Evolutionary conservation across 2,797 vertebrate species (phyloP), one percentile per base, ranked within the genome.

Genomic region (Eulemur coronatus): DNA sequence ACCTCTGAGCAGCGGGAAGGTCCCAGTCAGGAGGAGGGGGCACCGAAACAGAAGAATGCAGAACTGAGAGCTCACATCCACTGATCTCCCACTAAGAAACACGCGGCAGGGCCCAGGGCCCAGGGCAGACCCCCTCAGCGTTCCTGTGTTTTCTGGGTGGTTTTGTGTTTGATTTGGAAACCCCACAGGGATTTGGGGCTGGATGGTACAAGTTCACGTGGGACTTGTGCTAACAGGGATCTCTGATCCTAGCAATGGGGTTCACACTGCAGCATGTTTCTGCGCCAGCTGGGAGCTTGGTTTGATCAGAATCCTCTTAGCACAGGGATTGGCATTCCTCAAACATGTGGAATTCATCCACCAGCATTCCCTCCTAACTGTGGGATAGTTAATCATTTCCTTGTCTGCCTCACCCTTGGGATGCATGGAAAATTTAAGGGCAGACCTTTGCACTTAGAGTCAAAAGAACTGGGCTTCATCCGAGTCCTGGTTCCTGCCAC

Each of bases 291-390:
- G 91, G 73, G 70, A 79, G 73, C 75, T 72, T 43, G 52, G 92
- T 94, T 89, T 89, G 88, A 72, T 94, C 94, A 73, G 85, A 91
- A 88, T 96, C 91, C 89, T 91, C 85, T 89, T 91, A 89, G 91
- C 50, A 7, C 15, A 57, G 73, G 33, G 90, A 94, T 7, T 72
- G 95, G 80, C 94, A 95, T 97, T 97, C 97, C 95, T 94, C 84
- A 81, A 84, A 95, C 97, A 96, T 92, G 67, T 97, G 97, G 96
- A 96, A 97, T 89, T 89, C 95, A 97, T 97, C 97, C 95, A 84
- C 8, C 70, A 73, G 2, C 84, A 52, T 94, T 97, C 96, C 87
- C 88, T 90, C 80, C 92, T 93, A 88, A 95, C 96, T 94, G 90
- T 67, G 84, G 94, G 86, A 81, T 63, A 95, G 95, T 96, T 95